Conservation (phyloP, 2,797 vertebrate genomes). For the Thunnus albacares region DNA sequence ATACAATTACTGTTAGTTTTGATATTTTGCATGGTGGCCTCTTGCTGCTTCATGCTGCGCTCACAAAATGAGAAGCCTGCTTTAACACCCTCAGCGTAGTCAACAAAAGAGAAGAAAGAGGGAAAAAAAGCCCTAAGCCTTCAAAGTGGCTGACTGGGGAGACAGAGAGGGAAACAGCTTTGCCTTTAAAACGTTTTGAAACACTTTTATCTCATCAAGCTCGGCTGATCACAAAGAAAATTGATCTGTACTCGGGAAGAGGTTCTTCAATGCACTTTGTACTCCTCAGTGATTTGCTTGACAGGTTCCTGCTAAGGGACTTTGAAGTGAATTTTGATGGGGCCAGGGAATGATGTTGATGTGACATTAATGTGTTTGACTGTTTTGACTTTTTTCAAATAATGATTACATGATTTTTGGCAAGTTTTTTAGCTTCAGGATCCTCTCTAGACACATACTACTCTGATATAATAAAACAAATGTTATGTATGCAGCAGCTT, state of each 20-base stretch:
- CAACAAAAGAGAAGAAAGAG: conserved; percentile 58
- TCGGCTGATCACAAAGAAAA: conserved; percentile 81
- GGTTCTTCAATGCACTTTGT: conserved; percentile 68
- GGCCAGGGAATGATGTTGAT: conserved; percentile 48
- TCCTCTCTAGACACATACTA: conserved; percentile 10
- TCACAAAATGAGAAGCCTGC: conserved; percentile 54
- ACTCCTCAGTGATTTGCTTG: conserved; percentile 69
- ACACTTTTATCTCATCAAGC: conserved; percentile 80
- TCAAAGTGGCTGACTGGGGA: conserved; percentile 70
- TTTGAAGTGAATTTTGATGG: conserved; percentile 67
- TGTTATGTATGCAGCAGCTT: neutral
- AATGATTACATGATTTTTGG: conserved; percentile 13
- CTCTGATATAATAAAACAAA: neutral
- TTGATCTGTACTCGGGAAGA: conserved; percentile 70
- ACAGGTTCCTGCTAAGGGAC: conserved; percentile 69
- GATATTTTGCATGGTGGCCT: conserved; percentile 50
- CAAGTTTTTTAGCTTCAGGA: conserved; percentile 1
- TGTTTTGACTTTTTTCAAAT: conserved; percentile 6
- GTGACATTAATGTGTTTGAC: conserved; percentile 57
- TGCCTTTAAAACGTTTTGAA: conserved; percentile 73
- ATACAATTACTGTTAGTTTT: neutral
- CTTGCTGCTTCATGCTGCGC: conserved; percentile 39
- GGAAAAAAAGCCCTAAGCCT: conserved; percentile 44
- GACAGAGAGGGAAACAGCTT: conserved; percentile 66
- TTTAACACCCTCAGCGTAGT: conserved; percentile 43